Conservation (phyloP, 1,140 invertebrate species). For the Caenorhabditis latens region DNA sequence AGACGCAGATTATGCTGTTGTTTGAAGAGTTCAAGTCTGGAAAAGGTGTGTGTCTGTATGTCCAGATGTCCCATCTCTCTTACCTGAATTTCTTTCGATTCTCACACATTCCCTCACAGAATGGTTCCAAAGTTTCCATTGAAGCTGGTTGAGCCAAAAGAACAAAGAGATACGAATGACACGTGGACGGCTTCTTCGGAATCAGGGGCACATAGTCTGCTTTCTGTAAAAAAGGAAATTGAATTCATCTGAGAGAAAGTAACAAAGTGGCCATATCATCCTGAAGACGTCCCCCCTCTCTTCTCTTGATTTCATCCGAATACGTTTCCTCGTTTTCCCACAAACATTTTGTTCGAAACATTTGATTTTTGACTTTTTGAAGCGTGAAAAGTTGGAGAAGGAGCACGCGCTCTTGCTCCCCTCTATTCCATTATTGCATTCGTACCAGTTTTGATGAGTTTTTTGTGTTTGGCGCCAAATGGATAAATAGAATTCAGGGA, state of each 20-base stretch:
- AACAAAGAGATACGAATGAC: slow-evolving; percentile 52
- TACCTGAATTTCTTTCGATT: slow-evolving; percentile 56
- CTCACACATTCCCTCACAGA: slow-evolving; percentile 47
- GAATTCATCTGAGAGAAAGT: not conserved
- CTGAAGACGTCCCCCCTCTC: not conserved
- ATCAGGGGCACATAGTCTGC: slow-evolving; percentile 46
- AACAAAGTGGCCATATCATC: not conserved
- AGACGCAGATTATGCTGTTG: slow-evolving; percentile 58
- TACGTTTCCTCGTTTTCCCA: not conserved
- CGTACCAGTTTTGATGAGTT: slow-evolving; percentile 55
- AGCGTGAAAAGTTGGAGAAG: slow-evolving; percentile 6
- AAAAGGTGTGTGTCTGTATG: not conserved
- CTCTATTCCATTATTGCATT: slow-evolving; percentile 27
- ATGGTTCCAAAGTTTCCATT: slow-evolving; percentile 9
- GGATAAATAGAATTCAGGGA: not conserved
- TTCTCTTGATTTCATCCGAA: not conserved
- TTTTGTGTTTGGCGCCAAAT: not conserved
- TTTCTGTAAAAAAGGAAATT: slow-evolving; percentile 48
- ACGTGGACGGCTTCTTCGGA: slow-evolving; percentile 52
- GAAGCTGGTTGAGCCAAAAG: slow-evolving; percentile 35
- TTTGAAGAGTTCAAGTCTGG: slow-evolving; percentile 59
- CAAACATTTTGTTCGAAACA: not conserved
- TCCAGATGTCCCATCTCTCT: not conserved
- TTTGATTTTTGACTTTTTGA: slow-evolving; percentile 42
- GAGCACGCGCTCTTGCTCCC: not conserved